phyloP scores from a whole-genome alignment of 23 tunicate genomes.

The Pegea sp. region DNA sequence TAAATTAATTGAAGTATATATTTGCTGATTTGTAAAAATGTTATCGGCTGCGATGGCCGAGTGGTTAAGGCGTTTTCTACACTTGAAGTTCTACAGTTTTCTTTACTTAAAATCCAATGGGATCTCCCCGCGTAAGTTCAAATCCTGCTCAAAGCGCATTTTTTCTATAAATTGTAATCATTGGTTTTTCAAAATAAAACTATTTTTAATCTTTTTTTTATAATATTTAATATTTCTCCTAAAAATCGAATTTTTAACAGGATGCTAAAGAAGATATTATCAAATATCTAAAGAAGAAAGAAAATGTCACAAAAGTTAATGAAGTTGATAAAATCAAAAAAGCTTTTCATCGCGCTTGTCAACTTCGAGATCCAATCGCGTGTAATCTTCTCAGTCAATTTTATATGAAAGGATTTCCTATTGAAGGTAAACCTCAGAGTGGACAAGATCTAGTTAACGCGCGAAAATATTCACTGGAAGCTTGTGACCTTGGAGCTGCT shows the following conservation, averaged over 20 bases:
- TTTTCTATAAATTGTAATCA: too few species aligned
- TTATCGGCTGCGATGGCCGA: too few species aligned
- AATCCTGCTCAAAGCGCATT: too few species aligned
- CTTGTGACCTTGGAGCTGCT: slow-evolving; percentile 46
- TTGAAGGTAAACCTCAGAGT: slow-evolving; percentile 1
- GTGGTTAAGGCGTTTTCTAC: too few species aligned
- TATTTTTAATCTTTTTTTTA: too few species aligned
- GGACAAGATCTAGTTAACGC: neutral
- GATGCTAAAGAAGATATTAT: neutral
- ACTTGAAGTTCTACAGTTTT: too few species aligned
- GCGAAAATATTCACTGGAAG: slow-evolving; percentile 1
- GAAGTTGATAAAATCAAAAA: slow-evolving; percentile 3
- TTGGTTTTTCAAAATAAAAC: too few species aligned
- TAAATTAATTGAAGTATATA: too few species aligned
- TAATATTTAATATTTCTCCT: neutral
- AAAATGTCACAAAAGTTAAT: slow-evolving; percentile 9
- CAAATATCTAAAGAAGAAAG: neutral
- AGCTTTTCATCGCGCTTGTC: slow-evolving; percentile 25
- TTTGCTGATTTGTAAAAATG: too few species aligned
- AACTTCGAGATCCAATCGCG: slow-evolving; percentile 26
- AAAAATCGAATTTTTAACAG: slow-evolving; percentile 1
- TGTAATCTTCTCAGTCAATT: slow-evolving; percentile 40
- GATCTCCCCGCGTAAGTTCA: too few species aligned
- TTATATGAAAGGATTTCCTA: slow-evolving; percentile 26
- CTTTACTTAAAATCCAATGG: too few species aligned